Base-by-base conservation (phyloP, 2,113 vertebrate genomes). In the Syrrhaptes paradoxus region DNA sequence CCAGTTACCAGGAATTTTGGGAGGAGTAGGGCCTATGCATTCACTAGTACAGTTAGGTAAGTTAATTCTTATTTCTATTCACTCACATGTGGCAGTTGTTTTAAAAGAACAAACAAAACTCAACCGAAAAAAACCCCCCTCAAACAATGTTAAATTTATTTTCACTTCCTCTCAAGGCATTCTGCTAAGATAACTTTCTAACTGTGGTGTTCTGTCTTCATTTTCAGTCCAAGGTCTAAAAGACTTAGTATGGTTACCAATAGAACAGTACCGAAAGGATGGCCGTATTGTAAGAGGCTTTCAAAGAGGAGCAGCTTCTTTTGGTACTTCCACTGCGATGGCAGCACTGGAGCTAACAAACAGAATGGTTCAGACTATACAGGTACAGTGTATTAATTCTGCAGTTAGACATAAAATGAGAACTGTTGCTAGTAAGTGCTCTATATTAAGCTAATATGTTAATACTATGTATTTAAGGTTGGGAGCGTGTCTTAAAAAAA, bases 241-340 rank as follows among this genome's bases (percentile, higher is more conserved):
- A 86, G 99, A 99, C 96, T 96, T 99, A 97, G 99, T 99, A n/a
- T 99, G 99, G 99, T 96, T 99, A 59, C 99, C 99, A 0, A 99
- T 99, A 67, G 99, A 99, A 95, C 99, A 99, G 96, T 99, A 99
- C 98, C 98, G 99, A 62, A 99, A 99, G 96, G 99, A 99, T 1
- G 99, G 99, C 6, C 98, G 99, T 17, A 99, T 99, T 34, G 99
- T 99, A 43, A 98, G 99, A 26, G 99, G 99, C 4, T 99, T 99
- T 91, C 99, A 99, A 88, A 98, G 98, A 31, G 99, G 99, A 31
- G 99, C 99, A 1, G 99, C 99, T 71, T 99, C 99, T 61, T 99
- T 99, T 66, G 99, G 99, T 11, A 99, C 99, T 21, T 99, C 99
- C 26, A 99, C 99, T 18, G 99, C 99, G 2, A 99, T 99, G 99